Evolutionary conservation across 1,140 invertebrate species (phyloP), one percentile per base, ranked within the genome.

Genomic region (Dendrolimus kikuchii): DNA sequence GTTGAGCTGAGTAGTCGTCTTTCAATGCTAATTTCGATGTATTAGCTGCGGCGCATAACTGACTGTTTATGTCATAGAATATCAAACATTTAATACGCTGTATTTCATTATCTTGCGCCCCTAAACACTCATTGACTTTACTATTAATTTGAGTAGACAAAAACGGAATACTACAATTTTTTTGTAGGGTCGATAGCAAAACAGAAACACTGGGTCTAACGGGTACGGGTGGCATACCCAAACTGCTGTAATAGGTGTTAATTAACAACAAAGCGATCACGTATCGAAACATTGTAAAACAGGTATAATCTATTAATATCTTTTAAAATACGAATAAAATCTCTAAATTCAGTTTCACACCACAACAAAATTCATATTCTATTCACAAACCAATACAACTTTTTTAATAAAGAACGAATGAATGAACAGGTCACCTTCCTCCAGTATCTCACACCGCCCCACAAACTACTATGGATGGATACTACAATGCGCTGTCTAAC

Each of bases 41-140:
- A 53, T 40, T 51, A 38, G 63, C 59, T 6, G 67, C 61, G 23
- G 49, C 38, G 51, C 80, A 86, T 5, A 86, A 66, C 40, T 77
- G 77, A 38, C 40, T 66, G 49, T 70, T 82, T 59, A 83, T 81
- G 43, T 86, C 82, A 41, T 76, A 82, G 57, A 80, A 83, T 55
- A 81, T 76, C 8, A 74, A 64, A 65, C 82, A 86, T 59, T 74
- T 57, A 38, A 78, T 23, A 23, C 1, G 59, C 38, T 75, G 60
- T 46, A 57, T 59, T 39, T 60, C 58, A 36, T 37, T 62, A 38
- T 63, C 55, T 43, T 51, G 49, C 46, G 59, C 46, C 6, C 64
- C 44, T 51, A 66, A 62, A 51, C 81, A 85, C 46, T 67, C 55
- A 39, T 63, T 40, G 44, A 73, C 45, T 55, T 74, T 60, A 10